Evolutionary conservation across 1,140 invertebrate species (phyloP).

Genomic region (Papilio aristodemus): DNA sequence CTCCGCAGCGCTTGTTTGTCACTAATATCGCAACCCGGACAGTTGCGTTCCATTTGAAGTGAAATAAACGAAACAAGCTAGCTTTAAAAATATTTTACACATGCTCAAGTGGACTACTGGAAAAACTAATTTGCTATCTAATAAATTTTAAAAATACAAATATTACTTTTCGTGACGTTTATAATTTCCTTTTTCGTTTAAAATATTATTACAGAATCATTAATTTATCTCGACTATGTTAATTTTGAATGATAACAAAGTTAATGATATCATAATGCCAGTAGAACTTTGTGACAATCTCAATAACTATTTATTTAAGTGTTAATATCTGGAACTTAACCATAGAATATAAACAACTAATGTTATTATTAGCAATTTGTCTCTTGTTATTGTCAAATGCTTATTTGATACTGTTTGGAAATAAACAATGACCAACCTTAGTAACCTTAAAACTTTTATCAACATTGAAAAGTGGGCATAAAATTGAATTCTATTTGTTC

Average conservation of each 20-base stretch:
- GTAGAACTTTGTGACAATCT: too few relatives aligned
- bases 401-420: neutral
- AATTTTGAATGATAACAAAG: too few relatives aligned
- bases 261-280: too few relatives aligned
- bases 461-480: constrained; percentile 54
- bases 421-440: constrained; percentile 24
- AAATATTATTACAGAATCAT: too few relatives aligned
- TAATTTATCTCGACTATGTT: too few relatives aligned
- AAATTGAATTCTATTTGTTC: constrained; percentile 70
- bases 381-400: neutral
- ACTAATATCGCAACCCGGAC: constrained; percentile 41
- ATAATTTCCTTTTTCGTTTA: too few relatives aligned
- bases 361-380: neutral
- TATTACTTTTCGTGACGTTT: too few relatives aligned
- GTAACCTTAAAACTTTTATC: constrained; percentile 37
- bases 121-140: constrained; percentile 1
- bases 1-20: constrained; percentile 62
- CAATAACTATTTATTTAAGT: too few relatives aligned
- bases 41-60: constrained; percentile 24
- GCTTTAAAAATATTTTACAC: constrained; percentile 21
- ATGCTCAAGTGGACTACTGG: constrained; percentile 2
- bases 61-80: constrained; percentile 6
- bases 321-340: too few relatives aligned
- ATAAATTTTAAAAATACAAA: too few relatives aligned
- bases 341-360: too few relatives aligned